A percentile compares a stretch with the other conserved stretches of the same genome.
Evolutionary conservation across 2,888 invertebrate genomes (phyloP).

Genomic region (Lapara coniferarum): DNA sequence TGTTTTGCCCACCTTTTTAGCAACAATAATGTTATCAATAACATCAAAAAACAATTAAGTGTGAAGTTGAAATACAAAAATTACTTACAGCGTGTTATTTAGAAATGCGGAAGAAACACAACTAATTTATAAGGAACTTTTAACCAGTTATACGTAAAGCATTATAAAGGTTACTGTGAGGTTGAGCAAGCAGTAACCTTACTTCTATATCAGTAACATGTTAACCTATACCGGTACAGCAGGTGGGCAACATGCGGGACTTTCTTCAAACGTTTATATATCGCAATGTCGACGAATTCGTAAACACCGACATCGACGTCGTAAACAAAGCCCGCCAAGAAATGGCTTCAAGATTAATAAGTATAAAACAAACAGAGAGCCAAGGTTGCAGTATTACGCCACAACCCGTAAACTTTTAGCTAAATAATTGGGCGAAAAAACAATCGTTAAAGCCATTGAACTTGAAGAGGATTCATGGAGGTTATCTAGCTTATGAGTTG

Average conservation of each 20-base stretch:
- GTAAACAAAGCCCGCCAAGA: conserved; percentile 36
- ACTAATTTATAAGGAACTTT: conserved; percentile 45
- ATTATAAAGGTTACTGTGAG: conserved; percentile 51
- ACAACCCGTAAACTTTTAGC: conserved; percentile 45
- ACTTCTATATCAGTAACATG: conserved; percentile 62
- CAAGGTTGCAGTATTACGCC: conserved; percentile 22
- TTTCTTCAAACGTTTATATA: conserved; percentile 52
- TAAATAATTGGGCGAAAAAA: conserved; percentile 11
- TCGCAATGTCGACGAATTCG: conserved; percentile 27
- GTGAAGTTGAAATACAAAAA: not conserved
- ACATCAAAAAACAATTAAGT: not conserved
- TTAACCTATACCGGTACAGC: conserved; percentile 55
- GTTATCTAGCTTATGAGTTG: conserved; percentile 10
- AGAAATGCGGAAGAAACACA: conserved; percentile 45
- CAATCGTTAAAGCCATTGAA: conserved; percentile 24
- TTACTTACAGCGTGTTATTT: conserved; percentile 30
- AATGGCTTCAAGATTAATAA: conserved; percentile 31
- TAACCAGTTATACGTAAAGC: conserved; percentile 47
- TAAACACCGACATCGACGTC: conserved; percentile 31
- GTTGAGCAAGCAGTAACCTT: conserved; percentile 61
- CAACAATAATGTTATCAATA: not conserved
- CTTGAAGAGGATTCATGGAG: conserved; percentile 10
- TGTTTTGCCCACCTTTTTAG: not conserved
- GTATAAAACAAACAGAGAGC: conserved; percentile 31
- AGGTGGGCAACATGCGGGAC: conserved; percentile 49